phyloP scores from a whole-genome alignment of 2,113 vertebrate genomes.

The Erinaceus europaeus region DNA sequence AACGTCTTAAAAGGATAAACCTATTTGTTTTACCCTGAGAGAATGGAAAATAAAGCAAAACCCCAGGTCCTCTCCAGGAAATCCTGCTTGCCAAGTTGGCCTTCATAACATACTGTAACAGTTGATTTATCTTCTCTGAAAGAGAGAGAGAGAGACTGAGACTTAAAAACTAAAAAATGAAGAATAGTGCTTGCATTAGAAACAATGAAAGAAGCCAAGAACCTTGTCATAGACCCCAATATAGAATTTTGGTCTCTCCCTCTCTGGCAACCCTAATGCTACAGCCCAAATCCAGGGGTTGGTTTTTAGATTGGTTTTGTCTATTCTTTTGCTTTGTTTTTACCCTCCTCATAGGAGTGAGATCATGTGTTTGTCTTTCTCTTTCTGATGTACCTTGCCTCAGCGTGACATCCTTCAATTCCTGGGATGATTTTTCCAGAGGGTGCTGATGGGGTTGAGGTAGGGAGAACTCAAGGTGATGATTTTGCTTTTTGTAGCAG shows the following conservation, averaged over 20 bases:
- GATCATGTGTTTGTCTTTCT: too few relatives aligned
- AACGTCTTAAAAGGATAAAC: constrained; percentile 75
- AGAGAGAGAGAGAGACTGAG: too few relatives aligned
- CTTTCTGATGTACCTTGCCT: too few relatives aligned
- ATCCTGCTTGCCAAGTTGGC: constrained; percentile 47
- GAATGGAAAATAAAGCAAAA: constrained; percentile 52
- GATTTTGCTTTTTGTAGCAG: not conserved
- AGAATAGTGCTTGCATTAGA: not conserved
- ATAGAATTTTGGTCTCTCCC: too few relatives aligned
- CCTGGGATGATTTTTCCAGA: not conserved
- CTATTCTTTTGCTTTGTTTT: too few relatives aligned
- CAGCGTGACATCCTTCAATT: not conserved
- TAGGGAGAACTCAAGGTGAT: not conserved
- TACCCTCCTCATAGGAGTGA: too few relatives aligned
- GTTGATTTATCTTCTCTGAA: constrained; percentile 59
- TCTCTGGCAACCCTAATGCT: too few relatives aligned
- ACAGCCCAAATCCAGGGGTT: too few relatives aligned
- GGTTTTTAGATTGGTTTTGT: too few relatives aligned
- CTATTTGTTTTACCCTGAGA: constrained; percentile 72
- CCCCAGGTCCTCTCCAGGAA: constrained; percentile 57
- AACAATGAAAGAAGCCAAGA: not conserved
- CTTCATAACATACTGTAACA: constrained; percentile 61
- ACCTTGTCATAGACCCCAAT: not conserved
- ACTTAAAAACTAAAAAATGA: constrained; percentile 50
- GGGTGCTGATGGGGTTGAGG: not conserved